phyloP scores from a whole-genome alignment of 1,140 invertebrate genomes.

The Drosophila paulistorum region DNA sequence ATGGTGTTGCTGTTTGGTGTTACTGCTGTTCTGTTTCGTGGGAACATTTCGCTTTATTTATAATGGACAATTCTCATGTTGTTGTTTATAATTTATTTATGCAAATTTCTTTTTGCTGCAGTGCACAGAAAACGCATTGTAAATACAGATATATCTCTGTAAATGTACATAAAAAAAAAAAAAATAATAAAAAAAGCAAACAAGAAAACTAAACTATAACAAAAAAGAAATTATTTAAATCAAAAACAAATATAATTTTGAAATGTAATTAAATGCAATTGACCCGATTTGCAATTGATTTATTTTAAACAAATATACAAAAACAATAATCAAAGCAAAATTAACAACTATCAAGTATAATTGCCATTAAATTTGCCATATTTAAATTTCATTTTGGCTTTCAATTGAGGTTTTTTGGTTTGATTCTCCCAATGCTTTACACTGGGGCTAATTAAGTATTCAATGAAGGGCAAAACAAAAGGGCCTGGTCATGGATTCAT shows the following conservation, averaged over 20 bases:
- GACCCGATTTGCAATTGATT: constrained; percentile 66
- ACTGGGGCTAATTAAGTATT: constrained; percentile 22
- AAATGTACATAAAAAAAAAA: constrained; percentile 54
- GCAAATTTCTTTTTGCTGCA: constrained; percentile 49
- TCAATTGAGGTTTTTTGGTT: not conserved
- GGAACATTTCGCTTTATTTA: constrained; percentile 52
- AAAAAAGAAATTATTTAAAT: not conserved
- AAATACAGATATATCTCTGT: constrained; percentile 38
- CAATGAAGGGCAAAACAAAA: constrained; percentile 11
- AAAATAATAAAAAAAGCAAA: constrained; percentile 50
- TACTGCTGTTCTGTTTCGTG: constrained; percentile 14
- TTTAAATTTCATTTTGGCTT: constrained; percentile 34
- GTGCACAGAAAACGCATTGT: constrained; percentile 38
- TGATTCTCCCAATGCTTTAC: not conserved
- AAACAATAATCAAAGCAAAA: not conserved
- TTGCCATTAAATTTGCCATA: constrained; percentile 16
- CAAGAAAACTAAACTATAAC: constrained; percentile 1
- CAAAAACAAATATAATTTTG: constrained; percentile 34
- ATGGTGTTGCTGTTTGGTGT: not conserved
- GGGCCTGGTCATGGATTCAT: not conserved
- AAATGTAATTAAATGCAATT: constrained; percentile 75
- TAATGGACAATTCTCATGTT: constrained; percentile 66
- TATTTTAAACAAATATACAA: constrained; percentile 50
- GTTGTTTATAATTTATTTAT: constrained; percentile 80
- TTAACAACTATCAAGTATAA: constrained; percentile 9